phyloP scores from a whole-genome alignment of 2,113 vertebrate species.

The Hiodon alosoides region DNA sequence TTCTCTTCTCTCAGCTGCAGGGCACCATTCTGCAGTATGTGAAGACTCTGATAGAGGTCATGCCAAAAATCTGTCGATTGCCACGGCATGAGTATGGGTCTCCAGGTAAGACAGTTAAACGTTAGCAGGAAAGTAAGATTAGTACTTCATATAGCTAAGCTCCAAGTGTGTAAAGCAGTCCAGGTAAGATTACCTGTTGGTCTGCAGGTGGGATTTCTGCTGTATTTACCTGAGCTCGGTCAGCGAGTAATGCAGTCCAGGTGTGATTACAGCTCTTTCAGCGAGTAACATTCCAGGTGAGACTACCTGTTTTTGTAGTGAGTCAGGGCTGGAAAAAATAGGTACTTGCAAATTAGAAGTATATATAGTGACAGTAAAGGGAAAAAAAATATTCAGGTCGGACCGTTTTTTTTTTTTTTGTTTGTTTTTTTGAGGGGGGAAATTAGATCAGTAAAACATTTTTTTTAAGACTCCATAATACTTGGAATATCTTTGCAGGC shows the following conservation, averaged over 20 bases:
- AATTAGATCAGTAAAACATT: too few species aligned
- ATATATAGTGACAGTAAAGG: too few species aligned
- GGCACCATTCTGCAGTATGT: slow-evolving; percentile 97
- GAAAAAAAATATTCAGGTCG: not conserved
- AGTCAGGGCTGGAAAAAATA: too few species aligned
- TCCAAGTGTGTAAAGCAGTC: too few species aligned
- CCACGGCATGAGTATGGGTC: slow-evolving; percentile 96
- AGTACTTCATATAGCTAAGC: too few species aligned
- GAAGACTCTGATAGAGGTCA: slow-evolving; percentile 97
- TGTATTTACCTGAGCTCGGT: not conserved
- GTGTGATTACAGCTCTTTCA: not conserved
- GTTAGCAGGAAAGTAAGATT: too few species aligned
- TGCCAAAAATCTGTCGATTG: slow-evolving; percentile 97
- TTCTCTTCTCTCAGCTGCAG: slow-evolving; percentile 68
- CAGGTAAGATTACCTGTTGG: not conserved
- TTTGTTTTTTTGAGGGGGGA: not conserved
- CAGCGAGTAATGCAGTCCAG: not conserved
- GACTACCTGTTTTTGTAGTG: too few species aligned
- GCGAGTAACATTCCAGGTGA: too few species aligned
- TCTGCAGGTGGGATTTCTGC: not conserved
- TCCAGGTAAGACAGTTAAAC: slow-evolving; percentile 67
- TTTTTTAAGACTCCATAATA: too few species aligned
- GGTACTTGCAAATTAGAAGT: too few species aligned
- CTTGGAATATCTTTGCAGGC: slow-evolving; percentile 55
- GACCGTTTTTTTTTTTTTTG: not conserved